A percentile compares a stretch with the other conserved stretches of the same genome.
phyloP scores from a whole-genome alignment of 2,888 invertebrate genomes.

The Macroteleia sp. region DNA sequence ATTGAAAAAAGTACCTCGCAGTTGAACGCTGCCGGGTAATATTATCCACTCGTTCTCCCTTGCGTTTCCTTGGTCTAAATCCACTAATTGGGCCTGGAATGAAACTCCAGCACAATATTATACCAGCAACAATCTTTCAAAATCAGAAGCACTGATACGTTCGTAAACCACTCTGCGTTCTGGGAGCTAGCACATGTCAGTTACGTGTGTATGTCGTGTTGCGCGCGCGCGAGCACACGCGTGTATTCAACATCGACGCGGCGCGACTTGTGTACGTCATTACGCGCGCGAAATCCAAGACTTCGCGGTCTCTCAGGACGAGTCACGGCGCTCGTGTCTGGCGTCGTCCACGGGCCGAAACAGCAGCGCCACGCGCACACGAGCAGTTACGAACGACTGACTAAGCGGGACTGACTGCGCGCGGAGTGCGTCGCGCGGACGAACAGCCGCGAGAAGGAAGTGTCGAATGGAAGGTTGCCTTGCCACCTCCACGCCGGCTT shows the following conservation, averaged over 20 bases:
- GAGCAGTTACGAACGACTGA: slow-evolving; percentile 21
- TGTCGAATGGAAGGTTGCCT: slow-evolving; percentile 75
- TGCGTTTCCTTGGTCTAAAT: background rate
- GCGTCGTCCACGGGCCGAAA: slow-evolving; percentile 8
- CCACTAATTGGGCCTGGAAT: background rate
- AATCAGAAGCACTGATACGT: background rate
- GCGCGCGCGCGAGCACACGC: slow-evolving; percentile 33
- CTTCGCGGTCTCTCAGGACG: too few species aligned
- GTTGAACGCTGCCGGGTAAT: background rate
- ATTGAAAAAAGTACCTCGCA: slow-evolving; percentile 2
- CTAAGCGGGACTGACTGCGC: slow-evolving; percentile 42
- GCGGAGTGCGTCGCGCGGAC: slow-evolving; percentile 29
- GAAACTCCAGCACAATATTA: background rate
- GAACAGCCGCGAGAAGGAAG: slow-evolving; percentile 67
- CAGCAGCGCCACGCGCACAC: slow-evolving; percentile 35
- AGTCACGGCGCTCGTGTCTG: slow-evolving; percentile 9
- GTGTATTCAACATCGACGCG: slow-evolving; percentile 6
- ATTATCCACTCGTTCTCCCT: background rate
- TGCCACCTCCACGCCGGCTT: slow-evolving; percentile 62
- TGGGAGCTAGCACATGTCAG: slow-evolving; percentile 31
- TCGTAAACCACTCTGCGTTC: slow-evolving; percentile 11
- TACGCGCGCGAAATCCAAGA: slow-evolving; percentile 8
- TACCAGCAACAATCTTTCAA: background rate
- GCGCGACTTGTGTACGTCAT: slow-evolving; percentile 15
- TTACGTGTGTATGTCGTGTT: slow-evolving; percentile 3